Evolutionary conservation across 2,888 invertebrate genomes (phyloP), one percentile per base, ranked within the genome.

Genomic region (Idaea biselata): DNA sequence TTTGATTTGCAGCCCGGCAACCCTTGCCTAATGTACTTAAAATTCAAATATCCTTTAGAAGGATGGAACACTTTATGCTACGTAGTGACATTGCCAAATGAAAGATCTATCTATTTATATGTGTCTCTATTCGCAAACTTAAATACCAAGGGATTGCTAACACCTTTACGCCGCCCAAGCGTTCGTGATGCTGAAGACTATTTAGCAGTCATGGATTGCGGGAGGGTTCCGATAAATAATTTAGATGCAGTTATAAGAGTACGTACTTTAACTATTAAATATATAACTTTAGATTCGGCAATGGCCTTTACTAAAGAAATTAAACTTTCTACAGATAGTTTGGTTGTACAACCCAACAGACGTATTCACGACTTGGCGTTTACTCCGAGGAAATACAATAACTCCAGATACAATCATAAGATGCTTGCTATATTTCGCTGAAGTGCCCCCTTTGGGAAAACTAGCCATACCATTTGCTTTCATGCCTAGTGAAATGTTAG

Each of bases 291-390:
- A 55, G 55, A 55, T 7, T n/a, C n/a, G n/a, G 6, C 16, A 4
- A 17, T 7, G 3, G 55, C 55, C 44, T 44, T 44, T 1, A 44
- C 8, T 44, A 44, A 44, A 44, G 14, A 44, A 14, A 44, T 44
- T 44, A 44, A 44, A 4, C 3, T 58, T 31, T 61, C 80, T 80
- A 8, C 69, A 93, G 92, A 84, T 92, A 55, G 78, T 84, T 4
- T 91, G 91, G 91, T 70, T 93, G 1, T 91, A 92, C 73, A 93
- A 93, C 66, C 91, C 92, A 0, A 89, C 90, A 4, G 85, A 89
- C 33, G 87, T 88, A 0, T 91, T 83, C 64, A 87, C 91, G 31
- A 91, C 91, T 4, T 93, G 93, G 93, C 85, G 91, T 14, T 73
- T 92, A 7, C 73, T 92, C 54, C 82, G 86, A 14, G 87, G 89